phyloP scores from a whole-genome alignment of 2,797 vertebrate species.

The Uromys caudimaculatus region DNA sequence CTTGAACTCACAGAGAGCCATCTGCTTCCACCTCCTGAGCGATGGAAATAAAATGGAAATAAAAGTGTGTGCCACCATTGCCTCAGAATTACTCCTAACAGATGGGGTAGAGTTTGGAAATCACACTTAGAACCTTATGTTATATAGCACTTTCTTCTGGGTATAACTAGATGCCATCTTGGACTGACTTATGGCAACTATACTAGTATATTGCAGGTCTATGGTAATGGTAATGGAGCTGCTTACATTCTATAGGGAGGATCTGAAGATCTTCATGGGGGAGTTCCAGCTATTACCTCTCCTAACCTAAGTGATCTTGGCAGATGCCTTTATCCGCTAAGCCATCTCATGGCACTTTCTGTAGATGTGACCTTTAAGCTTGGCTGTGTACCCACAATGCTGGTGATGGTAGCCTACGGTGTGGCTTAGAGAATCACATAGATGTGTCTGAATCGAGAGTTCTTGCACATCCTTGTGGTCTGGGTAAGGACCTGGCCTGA shows the following conservation, averaged over 20 bases:
- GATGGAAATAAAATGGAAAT: background rate
- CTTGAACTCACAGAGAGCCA: background rate
- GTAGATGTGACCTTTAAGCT: background rate
- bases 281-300: background rate
- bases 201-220: too few relatives aligned
- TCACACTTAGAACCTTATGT: background rate
- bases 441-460: background rate
- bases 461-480: background rate
- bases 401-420: background rate
- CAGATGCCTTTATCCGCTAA: too few relatives aligned
- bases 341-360: background rate
- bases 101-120: background rate
- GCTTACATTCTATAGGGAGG: background rate
- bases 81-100: background rate
- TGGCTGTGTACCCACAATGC: background rate
- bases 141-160: background rate
- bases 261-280: background rate
- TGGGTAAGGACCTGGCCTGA: background rate
- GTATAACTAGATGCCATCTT: too few relatives aligned
- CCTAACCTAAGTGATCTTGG: background rate
- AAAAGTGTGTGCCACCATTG: background rate
- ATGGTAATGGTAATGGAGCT: background rate
- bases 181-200: too few relatives aligned
- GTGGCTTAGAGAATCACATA: background rate
- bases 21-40: accelerated